A percentile compares a stretch with the other conserved stretches of the same genome.
phyloP scores from a whole-genome alignment of 2,888 invertebrate genomes.

The Dichetophora obliterata region DNA sequence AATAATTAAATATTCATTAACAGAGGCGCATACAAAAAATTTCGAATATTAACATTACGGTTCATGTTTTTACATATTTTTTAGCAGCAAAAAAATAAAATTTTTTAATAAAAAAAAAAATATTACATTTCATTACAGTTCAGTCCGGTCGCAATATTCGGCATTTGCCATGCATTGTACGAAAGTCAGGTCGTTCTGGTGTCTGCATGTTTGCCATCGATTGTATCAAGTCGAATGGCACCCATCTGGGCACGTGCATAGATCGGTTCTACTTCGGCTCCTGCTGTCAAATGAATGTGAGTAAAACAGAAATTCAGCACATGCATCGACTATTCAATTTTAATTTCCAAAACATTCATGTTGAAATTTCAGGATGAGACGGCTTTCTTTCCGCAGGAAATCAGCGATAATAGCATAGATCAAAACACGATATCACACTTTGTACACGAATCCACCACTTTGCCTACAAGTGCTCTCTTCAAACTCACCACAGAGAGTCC shows the following conservation, averaged over 20 bases:
- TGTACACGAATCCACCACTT: slow-evolving; percentile 65
- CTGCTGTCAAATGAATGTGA: slow-evolving; percentile 83
- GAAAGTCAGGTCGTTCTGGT: slow-evolving; percentile 83
- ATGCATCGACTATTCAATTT: not conserved
- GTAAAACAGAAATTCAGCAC: slow-evolving; percentile 23
- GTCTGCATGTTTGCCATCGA: slow-evolving; percentile 96
- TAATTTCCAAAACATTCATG: slow-evolving; percentile 43
- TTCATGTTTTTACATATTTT: too few relatives aligned
- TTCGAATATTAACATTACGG: too few relatives aligned
- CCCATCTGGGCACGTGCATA: slow-evolving; percentile 92
- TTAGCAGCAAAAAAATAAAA: not conserved
- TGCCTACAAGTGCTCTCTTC: slow-evolving; percentile 62
- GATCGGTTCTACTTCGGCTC: slow-evolving; percentile 95
- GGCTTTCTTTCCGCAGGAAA: slow-evolving; percentile 64
- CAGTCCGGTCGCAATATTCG: slow-evolving; percentile 88
- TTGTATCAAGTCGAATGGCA: slow-evolving; percentile 90
- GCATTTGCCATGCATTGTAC: slow-evolving; percentile 88
- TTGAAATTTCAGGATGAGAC: slow-evolving; percentile 54
- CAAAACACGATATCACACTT: slow-evolving; percentile 70
- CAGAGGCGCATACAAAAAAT: too few relatives aligned
- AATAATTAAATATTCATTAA: too few relatives aligned
- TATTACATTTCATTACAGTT: slow-evolving; percentile 73
- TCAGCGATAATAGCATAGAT: slow-evolving; percentile 70
- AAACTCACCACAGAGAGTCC: slow-evolving; percentile 60
- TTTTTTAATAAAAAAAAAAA: too few relatives aligned